Percentiles rank a stretch among this genome's conserved stretches.
phyloP scores from a whole-genome alignment of 2,888 invertebrate genomes.

The Plagodis pulveraria region DNA sequence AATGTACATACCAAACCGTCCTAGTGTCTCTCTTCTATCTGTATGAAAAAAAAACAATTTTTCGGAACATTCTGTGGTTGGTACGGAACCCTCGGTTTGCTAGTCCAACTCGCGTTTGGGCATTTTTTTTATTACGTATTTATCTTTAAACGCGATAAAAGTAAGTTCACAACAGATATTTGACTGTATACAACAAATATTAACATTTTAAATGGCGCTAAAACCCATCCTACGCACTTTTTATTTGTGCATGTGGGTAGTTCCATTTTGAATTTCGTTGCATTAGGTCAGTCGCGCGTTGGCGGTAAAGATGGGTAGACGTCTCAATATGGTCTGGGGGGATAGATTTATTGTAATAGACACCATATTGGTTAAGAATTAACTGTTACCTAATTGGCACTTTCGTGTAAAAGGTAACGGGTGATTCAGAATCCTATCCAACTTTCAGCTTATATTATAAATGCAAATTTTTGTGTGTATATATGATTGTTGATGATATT shows the following conservation, averaged over 20 bases:
- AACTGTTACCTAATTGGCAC: constrained; percentile 15
- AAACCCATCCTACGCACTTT: constrained; percentile 20
- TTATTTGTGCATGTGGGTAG: constrained; percentile 37
- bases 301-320: constrained; percentile 37
- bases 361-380: constrained; percentile 16
- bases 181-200: constrained; percentile 13
- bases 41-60: too few relatives aligned
- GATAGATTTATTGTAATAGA: constrained; percentile 18
- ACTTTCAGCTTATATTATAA: too few relatives aligned
- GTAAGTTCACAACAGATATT: not conserved
- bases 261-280: constrained; percentile 30
- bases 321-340: constrained; percentile 23
- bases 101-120: too few relatives aligned
- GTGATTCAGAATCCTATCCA: not conserved
- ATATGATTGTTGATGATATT: too few relatives aligned
- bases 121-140: too few relatives aligned
- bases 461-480: too few relatives aligned
- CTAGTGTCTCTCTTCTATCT: too few relatives aligned
- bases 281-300: constrained; percentile 39
- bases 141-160: not conserved
- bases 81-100: too few relatives aligned
- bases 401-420: constrained; percentile 6
- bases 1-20: too few relatives aligned
- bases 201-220: constrained; percentile 26
- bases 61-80: too few relatives aligned